phyloP scores from a whole-genome alignment of 2,113 vertebrate genomes.

The Siphamia tubifer region DNA sequence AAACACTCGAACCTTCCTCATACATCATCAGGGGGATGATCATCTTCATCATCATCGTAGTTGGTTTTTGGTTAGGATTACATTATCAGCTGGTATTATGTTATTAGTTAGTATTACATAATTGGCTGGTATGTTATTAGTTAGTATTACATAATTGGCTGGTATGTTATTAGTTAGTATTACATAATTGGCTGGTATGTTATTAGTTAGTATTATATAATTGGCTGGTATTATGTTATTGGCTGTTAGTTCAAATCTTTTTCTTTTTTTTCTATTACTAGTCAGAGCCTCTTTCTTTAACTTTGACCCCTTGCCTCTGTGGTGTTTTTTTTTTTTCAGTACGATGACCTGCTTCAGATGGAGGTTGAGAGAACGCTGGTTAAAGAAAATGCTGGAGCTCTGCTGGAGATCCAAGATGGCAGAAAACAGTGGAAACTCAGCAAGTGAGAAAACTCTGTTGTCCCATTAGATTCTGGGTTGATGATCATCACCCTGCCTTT shows the following conservation, averaged over 20 bases:
- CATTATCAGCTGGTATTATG: too few species aligned
- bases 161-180: too few species aligned
- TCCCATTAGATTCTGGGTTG: background rate
- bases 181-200: too few species aligned
- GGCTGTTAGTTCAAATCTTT: too few species aligned
- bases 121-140: too few species aligned
- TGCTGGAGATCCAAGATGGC: conserved; percentile 21
- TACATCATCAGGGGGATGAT: background rate
- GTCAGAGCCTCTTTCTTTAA: background rate
- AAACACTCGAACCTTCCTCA: background rate
- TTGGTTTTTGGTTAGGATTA: too few species aligned
- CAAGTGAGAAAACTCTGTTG: conserved; percentile 47
- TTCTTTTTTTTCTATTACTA: background rate
- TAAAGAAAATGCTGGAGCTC: conserved; percentile 35
- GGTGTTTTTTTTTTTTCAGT: conserved; percentile 8
- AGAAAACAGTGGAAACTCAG: conserved; percentile 51
- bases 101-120: too few species aligned
- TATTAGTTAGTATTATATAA: too few species aligned
- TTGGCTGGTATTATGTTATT: too few species aligned
- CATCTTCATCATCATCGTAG: too few species aligned
- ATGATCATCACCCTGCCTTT: conserved; percentile 12
- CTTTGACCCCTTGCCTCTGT: background rate
- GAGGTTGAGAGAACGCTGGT: conserved; percentile 56
- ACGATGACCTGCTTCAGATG: conserved; percentile 52
- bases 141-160: too few species aligned